These are phyloP conservation scores for Mythimna ferrago DNA, from an alignment of 2,888 invertebrate genomes.

Conservation along the genomic window DNA sequence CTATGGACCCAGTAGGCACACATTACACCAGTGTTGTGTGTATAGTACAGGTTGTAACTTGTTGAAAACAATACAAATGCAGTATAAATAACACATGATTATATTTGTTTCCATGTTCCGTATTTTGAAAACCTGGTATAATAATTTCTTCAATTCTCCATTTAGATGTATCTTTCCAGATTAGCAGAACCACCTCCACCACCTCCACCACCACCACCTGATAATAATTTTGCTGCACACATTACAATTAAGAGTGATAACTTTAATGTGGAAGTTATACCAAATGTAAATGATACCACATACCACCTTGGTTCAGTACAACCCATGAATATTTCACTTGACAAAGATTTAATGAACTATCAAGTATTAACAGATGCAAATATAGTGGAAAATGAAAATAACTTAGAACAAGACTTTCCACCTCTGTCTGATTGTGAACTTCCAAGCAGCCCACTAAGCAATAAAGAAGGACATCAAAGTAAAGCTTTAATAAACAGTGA, in stretches of 20 bases:
- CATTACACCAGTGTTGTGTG: too few relatives aligned
- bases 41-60: too few relatives aligned
- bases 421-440: slow-evolving; percentile 19
- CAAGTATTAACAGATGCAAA: slow-evolving; percentile 35
- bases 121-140: too few relatives aligned
- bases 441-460: not conserved
- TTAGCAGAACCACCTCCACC: slow-evolving; percentile 26
- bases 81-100: not conserved
- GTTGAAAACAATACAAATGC: not conserved
- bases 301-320: not conserved
- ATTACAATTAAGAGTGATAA: slow-evolving; percentile 56
- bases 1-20: too few relatives aligned
- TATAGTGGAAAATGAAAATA: slow-evolving; percentile 21
- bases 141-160: too few relatives aligned
- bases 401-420: not conserved
- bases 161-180: slow-evolving; percentile 45
- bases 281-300: slow-evolving; percentile 28
- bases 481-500: slow-evolving; percentile 1
- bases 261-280: slow-evolving; percentile 59
- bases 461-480: slow-evolving; percentile 6
- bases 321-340: slow-evolving; percentile 14
- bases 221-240: slow-evolving; percentile 53
- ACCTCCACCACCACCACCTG: slow-evolving; percentile 4
- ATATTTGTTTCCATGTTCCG: not conserved
- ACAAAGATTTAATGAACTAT: slow-evolving; percentile 34